Base-by-base conservation (phyloP, 2,113 vertebrate species). In the Gymnocephalus cernua region DNA sequence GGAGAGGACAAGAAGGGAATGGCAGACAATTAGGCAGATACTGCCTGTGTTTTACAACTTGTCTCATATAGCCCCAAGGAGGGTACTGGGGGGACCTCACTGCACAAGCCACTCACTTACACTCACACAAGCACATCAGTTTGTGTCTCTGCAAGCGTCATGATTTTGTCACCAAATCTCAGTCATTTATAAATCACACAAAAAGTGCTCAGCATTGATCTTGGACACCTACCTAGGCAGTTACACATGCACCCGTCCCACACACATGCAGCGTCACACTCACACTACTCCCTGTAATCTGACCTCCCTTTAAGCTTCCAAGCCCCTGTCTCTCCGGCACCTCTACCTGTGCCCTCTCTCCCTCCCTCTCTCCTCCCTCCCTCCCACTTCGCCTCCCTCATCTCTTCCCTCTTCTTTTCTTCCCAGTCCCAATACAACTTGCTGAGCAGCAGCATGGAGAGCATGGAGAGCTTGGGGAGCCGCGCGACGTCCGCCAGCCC, bases 391-490 rank as follows among this genome's bases (percentile, higher is more conserved):
- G 23, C 94, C 91, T 93, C 88, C 90, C 90, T 94, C 83, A 90
- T 83, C 87, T 88, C 90, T 89, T 90, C 90, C 72, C 90, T 94
- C 94, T 93, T 93, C 90, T 85, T 92, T 82, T 91, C 87, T 86
- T 85, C 87, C 78, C 96, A 99, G 98, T 97, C 98, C 96, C 98
- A 99, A 97, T 99, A 99, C 96, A 97, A 97, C 96, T 93, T 99
- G 96, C 96, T 99, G 90, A 99, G 96, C 96, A 98, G 94, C 96
- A 97, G 97, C 95, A 99, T 99, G 98, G 98, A 99, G 94, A 97
- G 97, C 95, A 99, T 99, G 98, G 98, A 99, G 94, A 97, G 96
- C 94, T 95, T 97, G 95, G 96, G 96, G 94, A 96, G 96, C 96
- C 94, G 97, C 23, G 96, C 96, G 14, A 96, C 96, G 87, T 96